Percentiles rank a stretch among this genome's conserved stretches.
Conservation (phyloP, 2,888 invertebrate species). For the Amphipyra berbera region DNA sequence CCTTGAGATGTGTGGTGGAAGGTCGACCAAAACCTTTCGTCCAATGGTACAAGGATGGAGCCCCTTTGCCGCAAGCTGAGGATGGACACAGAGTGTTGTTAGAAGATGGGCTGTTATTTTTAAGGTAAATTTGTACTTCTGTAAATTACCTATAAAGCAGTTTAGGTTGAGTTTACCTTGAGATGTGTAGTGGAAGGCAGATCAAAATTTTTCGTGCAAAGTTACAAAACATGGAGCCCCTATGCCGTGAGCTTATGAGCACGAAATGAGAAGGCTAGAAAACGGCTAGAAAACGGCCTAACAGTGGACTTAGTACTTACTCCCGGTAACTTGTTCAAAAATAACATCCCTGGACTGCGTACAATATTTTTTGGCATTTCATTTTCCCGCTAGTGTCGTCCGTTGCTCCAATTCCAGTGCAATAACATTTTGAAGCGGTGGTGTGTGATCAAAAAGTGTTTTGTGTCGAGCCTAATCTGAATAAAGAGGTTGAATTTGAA, state of each 20-base stretch:
- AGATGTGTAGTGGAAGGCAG: too few species aligned
- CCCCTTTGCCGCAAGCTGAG: slow-evolving; percentile 94
- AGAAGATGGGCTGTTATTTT: slow-evolving; percentile 98
- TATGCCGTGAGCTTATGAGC: too few species aligned
- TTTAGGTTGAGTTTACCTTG: too few species aligned
- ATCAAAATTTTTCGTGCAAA: too few species aligned
- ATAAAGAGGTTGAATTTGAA: slow-evolving; percentile 19
- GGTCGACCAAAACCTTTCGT: slow-evolving; percentile 97
- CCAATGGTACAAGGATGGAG: slow-evolving; percentile 98
- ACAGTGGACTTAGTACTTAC: too few species aligned
- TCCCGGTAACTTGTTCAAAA: too few species aligned
- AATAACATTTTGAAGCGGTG: slow-evolving; percentile 11
- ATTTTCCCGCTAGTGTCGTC: slow-evolving; percentile 13
- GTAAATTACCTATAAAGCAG: too few species aligned
- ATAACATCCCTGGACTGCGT: too few species aligned
- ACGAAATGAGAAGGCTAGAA: too few species aligned
- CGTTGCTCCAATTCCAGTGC: slow-evolving; percentile 17
- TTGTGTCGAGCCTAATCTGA: slow-evolving; percentile 21
- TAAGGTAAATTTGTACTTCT: slow-evolving; percentile 83
- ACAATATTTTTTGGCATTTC: slow-evolving; percentile 1
- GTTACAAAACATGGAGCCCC: too few species aligned
- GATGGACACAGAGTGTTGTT: slow-evolving; percentile 97
- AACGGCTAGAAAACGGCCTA: too few species aligned
- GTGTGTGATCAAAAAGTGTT: slow-evolving; percentile 42
- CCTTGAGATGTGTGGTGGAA: slow-evolving; percentile 98